Evolutionary conservation across 2,113 vertebrate species (phyloP).

Genomic region (Hypomesus transpacificus): DNA sequence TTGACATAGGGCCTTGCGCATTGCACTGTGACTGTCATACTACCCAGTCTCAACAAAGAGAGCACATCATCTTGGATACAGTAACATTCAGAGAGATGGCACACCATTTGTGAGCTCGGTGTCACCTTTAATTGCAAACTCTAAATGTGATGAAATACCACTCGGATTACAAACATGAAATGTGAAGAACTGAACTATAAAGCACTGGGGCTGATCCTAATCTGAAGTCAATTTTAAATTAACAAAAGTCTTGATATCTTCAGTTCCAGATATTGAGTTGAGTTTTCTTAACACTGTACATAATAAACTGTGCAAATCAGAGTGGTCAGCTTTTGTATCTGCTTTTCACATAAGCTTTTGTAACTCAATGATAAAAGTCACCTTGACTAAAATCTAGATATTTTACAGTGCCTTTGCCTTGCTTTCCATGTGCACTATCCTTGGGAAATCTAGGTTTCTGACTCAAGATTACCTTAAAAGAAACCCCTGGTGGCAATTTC

Average conservation of each 20-base stretch:
- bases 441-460: neutral
- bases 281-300: neutral
- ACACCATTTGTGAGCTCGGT: neutral
- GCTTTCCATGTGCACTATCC: neutral
- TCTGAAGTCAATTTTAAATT: too few relatives aligned
- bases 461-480: neutral
- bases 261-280: too few relatives aligned
- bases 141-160: neutral
- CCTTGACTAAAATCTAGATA: too few relatives aligned
- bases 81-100: neutral
- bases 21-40: neutral
- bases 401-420: too few relatives aligned
- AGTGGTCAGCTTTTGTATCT: neutral
- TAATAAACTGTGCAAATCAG: neutral
- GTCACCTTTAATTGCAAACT: too few relatives aligned
- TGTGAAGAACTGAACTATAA: too few relatives aligned
- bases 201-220: too few relatives aligned
- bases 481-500: neutral
- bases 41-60: neutral
- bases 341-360: too few relatives aligned
- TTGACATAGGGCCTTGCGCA: too few relatives aligned
- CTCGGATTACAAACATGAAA: too few relatives aligned
- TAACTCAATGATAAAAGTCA: too few relatives aligned
- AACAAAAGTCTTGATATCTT: too few relatives aligned
- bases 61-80: neutral